phyloP scores from a whole-genome alignment of 2,797 vertebrate genomes.

The Setipinna tenuifilis region DNA sequence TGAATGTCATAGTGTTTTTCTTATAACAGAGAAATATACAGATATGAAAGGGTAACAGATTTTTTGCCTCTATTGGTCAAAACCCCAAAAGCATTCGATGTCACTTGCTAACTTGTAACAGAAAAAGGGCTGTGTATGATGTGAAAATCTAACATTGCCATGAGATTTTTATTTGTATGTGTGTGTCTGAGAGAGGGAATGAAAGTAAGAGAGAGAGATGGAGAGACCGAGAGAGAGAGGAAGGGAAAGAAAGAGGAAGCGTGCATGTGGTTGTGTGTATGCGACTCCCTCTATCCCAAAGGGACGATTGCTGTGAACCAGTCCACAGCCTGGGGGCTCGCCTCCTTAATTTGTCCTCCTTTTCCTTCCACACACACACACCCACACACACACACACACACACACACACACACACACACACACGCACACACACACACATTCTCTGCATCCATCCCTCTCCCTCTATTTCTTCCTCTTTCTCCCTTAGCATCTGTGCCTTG shows the following conservation, averaged over 20 bases:
- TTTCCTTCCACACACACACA: neutral
- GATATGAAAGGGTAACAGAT: no score
- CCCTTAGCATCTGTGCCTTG: constrained; percentile 69
- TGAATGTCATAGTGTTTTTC: no score
- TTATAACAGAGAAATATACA: no score
- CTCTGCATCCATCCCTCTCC: neutral
- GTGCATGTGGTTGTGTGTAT: constrained; percentile 42
- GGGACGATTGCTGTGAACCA: neutral
- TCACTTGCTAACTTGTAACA: no score
- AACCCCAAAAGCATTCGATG: no score
- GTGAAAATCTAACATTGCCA: no score
- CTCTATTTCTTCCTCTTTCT: constrained; percentile 47
- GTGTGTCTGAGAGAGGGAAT: no score
- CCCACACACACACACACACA: constrained; percentile 5
- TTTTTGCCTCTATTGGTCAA: no score
- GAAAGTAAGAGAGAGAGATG: no score
- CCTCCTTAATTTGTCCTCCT: constrained; percentile 46
- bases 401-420: constrained; percentile 12
- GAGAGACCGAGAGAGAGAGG: neutral
- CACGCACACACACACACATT: neutral
- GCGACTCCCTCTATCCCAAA: constrained; percentile 57
- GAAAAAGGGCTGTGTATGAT: no score
- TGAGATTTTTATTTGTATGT: neutral
- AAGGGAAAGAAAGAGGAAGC: neutral
- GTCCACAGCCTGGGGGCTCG: neutral